phyloP scores from a whole-genome alignment of 2,113 vertebrate species.

The Phylloscopus whistleri region DNA sequence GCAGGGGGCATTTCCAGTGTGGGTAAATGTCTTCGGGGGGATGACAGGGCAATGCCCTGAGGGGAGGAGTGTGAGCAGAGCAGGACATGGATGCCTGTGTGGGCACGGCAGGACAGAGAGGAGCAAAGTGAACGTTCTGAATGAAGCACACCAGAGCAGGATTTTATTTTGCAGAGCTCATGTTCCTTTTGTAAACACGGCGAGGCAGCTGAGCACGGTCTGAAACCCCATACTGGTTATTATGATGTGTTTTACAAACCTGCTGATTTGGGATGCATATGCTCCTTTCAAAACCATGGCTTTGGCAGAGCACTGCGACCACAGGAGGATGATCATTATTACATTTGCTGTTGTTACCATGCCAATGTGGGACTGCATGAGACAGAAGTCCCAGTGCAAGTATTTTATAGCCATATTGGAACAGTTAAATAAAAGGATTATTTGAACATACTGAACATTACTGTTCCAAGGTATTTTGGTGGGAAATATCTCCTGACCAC shows the following conservation, averaged over 20 bases:
- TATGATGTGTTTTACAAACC: background rate
- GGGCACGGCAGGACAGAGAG: background rate
- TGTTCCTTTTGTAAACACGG: background rate
- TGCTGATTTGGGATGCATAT: background rate
- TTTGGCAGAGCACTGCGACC: background rate
- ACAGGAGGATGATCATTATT: background rate
- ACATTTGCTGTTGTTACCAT: background rate
- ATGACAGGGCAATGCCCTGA: background rate
- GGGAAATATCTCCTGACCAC: background rate
- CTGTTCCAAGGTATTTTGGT: background rate
- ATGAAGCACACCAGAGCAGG: background rate
- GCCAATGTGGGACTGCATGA: background rate
- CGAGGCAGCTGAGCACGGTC: fast-evolving
- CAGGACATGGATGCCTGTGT: no score
- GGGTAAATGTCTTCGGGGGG: no score
- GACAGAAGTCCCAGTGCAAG: background rate
- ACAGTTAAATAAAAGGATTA: background rate
- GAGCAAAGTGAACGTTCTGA: background rate
- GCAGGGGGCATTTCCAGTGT: background rate
- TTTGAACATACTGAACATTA: background rate
- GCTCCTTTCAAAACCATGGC: constrained; percentile 5
- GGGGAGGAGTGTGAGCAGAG: background rate
- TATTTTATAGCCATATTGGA: background rate
- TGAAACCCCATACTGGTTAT: background rate
- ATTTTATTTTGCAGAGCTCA: background rate